These are phyloP conservation scores for Myotis brandtii DNA, from an alignment of 2,113 vertebrate species.

Conservation along the genomic window DNA sequence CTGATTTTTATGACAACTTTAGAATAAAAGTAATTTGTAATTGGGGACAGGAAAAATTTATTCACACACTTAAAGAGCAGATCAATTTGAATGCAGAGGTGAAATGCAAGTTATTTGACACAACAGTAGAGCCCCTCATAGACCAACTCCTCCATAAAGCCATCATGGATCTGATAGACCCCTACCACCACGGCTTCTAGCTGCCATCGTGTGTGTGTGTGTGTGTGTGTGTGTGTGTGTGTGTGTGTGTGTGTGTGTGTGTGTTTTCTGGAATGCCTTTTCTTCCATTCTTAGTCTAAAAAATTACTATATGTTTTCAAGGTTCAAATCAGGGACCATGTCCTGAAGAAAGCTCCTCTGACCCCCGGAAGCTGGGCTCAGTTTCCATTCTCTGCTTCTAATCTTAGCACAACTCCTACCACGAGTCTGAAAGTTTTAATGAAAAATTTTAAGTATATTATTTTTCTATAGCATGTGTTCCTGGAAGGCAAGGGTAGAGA, in stretches of 20 bases:
- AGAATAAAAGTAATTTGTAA: not conserved
- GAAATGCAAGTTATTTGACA: not conserved
- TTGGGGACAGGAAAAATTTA: not conserved
- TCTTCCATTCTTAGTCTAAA: not conserved
- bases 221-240: too few species aligned
- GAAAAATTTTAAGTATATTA: not conserved
- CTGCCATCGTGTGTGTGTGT: too few species aligned
- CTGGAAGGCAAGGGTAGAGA: not conserved
- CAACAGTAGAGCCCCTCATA: rapidly evolving
- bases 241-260: not conserved
- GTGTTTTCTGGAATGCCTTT: not conserved
- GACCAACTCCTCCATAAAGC: not conserved
- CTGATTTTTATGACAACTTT: conserved; percentile 19
- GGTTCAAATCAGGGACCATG: not conserved
- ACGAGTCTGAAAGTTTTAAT: not conserved
- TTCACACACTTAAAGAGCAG: not conserved
- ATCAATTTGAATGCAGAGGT: not conserved
- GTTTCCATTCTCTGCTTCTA: not conserved
- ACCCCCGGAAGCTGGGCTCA: not conserved
- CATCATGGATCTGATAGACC: not conserved
- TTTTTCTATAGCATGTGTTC: not conserved
- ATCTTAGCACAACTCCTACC: not conserved
- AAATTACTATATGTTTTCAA: not conserved
- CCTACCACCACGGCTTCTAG: not conserved
- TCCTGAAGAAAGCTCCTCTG: not conserved